Percentiles rank a stretch among this genome's conserved stretches.
phyloP scores from a whole-genome alignment of 1,140 invertebrate species.

The Trachymyrmex septentrionalis region DNA sequence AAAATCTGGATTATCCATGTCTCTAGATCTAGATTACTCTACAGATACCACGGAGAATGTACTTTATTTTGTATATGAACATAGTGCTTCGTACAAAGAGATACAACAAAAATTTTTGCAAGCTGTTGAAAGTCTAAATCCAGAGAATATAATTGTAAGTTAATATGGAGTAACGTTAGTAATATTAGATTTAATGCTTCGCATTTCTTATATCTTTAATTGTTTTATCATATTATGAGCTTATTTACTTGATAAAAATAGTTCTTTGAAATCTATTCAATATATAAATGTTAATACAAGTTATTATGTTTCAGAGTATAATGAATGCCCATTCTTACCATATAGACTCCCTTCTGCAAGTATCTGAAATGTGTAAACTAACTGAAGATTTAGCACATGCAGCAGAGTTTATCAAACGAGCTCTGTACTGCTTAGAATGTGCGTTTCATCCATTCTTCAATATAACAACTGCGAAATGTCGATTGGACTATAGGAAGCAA shows the following conservation, averaged over 20 bases:
- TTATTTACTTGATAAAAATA: not conserved
- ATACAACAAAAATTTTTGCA: conserved; percentile 92
- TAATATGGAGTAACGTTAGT: not conserved
- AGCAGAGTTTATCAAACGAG: conserved; percentile 92
- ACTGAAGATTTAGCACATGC: conserved; percentile 93
- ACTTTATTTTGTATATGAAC: conserved; percentile 93
- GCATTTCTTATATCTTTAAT: not conserved
- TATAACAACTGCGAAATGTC: conserved; percentile 90
- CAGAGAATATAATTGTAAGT: conserved; percentile 92
- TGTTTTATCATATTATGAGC: not conserved
- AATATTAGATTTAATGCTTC: not conserved
- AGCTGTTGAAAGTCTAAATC: conserved; percentile 93
- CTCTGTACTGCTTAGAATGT: conserved; percentile 92
- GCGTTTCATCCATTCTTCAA: conserved; percentile 94
- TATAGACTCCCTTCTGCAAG: conserved; percentile 94
- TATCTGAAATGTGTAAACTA: conserved; percentile 93
- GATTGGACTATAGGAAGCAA: conserved; percentile 93
- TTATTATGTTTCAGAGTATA: conserved; percentile 87
- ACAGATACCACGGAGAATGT: conserved; percentile 82
- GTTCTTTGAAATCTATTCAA: not conserved
- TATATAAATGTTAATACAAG: not conserved
- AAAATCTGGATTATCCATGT: conserved; percentile 93
- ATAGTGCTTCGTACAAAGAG: conserved; percentile 92
- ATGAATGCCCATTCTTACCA: conserved; percentile 93
- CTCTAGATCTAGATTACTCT: conserved; percentile 87